Evolutionary conservation across 2,113 vertebrate genomes (phyloP).

Genomic region (Agelaius tricolor): DNA sequence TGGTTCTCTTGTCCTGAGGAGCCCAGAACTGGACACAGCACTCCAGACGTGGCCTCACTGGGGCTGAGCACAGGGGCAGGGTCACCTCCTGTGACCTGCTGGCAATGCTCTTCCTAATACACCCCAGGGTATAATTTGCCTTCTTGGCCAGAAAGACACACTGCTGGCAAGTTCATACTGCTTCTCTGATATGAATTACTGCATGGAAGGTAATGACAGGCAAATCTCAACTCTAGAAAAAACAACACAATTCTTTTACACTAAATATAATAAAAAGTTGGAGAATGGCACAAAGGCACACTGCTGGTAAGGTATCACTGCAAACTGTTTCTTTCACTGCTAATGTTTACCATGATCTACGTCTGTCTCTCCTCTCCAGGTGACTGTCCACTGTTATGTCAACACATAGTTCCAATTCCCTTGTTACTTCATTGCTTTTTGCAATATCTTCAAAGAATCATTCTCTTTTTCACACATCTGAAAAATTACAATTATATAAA

Average conservation of each 20-base stretch:
- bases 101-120: neutral
- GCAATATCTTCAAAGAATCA: neutral
- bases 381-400: neutral
- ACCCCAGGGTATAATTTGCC: neutral
- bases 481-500: neutral
- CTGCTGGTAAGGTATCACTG: neutral
- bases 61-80: neutral
- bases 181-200: neutral
- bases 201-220: neutral
- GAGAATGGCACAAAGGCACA: neutral
- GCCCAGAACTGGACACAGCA: neutral
- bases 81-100: neutral
- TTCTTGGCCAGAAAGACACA: neutral
- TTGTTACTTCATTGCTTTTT: neutral
- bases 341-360: neutral
- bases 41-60: neutral
- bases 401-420: neutral
- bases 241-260: neutral
- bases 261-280: neutral
- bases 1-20: neutral
- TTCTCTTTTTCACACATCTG: neutral
- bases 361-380: neutral
- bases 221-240: neutral
- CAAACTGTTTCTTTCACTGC: neutral
- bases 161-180: neutral